Evolutionary conservation across 2,797 vertebrate genomes (phyloP).

Genomic region (Hybognathus amarus): DNA sequence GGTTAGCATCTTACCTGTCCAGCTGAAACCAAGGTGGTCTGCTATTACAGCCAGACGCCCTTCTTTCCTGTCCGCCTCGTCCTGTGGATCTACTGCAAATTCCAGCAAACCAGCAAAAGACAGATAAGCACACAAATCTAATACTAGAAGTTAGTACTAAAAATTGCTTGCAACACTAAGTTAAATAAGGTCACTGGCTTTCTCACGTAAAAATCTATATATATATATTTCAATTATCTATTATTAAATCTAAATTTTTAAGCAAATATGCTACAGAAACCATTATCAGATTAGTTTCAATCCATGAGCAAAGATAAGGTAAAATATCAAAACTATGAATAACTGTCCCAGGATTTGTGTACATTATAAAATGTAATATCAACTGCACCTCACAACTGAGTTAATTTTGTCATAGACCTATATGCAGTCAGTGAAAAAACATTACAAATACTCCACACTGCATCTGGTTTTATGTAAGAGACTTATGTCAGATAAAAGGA

Average conservation of each 20-base stretch:
- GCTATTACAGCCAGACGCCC: constrained; percentile 91
- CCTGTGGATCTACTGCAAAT: constrained; percentile 88
- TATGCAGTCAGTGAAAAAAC: background rate
- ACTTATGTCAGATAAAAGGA: constrained; percentile 81
- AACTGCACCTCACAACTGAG: background rate
- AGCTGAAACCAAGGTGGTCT: constrained; percentile 98
- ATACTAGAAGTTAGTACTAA: background rate
- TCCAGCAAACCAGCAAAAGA: constrained; percentile 78
- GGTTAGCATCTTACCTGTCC: constrained; percentile 84
- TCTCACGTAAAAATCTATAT: constrained; percentile 55
- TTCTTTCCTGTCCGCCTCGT: constrained; percentile 88
- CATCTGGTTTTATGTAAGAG: constrained; percentile 80
- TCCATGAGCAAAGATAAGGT: background rate
- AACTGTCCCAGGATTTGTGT: background rate
- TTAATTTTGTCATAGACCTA: background rate
- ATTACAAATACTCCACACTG: background rate
- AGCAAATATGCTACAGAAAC: background rate
- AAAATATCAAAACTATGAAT: background rate
- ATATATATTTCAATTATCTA: too few relatives aligned
- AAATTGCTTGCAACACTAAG: constrained; percentile 9
- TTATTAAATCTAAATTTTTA: background rate
- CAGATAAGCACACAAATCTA: constrained; percentile 61
- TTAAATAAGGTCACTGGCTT: constrained; percentile 72
- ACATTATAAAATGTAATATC: background rate
- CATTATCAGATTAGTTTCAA: constrained; percentile 2